These are phyloP conservation scores for Spilogale gracilis DNA, from an alignment of 2,113 vertebrate species.

Conservation along the genomic window DNA sequence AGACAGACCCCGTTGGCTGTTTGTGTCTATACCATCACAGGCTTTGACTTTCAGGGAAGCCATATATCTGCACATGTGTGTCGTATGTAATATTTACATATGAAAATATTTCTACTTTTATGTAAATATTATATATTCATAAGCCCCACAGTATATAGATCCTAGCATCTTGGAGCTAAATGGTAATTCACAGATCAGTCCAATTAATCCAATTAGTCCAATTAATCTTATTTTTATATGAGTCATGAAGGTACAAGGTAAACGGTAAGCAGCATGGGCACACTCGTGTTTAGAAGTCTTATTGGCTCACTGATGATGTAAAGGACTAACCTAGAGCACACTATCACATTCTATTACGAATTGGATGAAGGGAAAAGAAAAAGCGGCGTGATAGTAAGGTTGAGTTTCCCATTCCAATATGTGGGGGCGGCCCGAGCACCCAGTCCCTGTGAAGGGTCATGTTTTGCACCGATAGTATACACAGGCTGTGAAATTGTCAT, in stretches of 20 bases:
- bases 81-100: not conserved
- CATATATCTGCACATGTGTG: not conserved
- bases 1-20: not conserved
- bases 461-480: not conserved
- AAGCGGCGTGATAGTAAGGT: not conserved
- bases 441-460: not conserved
- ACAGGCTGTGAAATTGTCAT: not conserved
- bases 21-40: not conserved
- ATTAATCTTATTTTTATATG: not conserved
- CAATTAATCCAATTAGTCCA: no score
- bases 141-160: not conserved
- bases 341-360: not conserved
- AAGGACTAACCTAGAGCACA: not conserved
- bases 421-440: rapidly evolving
- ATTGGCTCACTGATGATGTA: not conserved
- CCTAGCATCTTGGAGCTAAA: not conserved
- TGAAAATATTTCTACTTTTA: not conserved
- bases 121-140: not conserved
- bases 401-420: not conserved
- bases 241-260: not conserved
- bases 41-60: not conserved
- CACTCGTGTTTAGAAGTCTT: not conserved
- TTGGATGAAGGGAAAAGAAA: not conserved
- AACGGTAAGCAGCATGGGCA: not conserved
- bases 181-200: not conserved